Conservation (phyloP, 2,113 vertebrate genomes). For the Argyrosomus japonicus region DNA sequence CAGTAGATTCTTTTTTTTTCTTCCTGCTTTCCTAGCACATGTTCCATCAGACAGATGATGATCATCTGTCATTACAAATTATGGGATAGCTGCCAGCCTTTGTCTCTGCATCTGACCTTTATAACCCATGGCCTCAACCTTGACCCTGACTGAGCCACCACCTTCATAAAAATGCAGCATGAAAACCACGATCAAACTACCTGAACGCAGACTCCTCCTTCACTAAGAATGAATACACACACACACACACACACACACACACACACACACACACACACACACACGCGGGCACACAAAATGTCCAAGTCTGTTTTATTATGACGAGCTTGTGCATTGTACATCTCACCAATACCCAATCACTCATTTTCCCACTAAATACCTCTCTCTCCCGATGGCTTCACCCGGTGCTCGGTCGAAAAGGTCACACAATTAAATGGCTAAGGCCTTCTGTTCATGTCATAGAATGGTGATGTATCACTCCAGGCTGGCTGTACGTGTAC, state of each 20-base stretch:
- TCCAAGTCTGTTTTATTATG: conserved; percentile 76
- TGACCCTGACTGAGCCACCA: conserved; percentile 57
- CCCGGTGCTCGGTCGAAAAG: conserved; percentile 81
- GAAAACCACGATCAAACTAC: conserved; percentile 48
- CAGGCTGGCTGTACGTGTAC: conserved; percentile 83
- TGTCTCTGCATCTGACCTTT: conserved; percentile 63
- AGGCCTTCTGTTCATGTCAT: conserved; percentile 85
- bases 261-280: conserved; percentile 22
- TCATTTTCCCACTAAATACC: conserved; percentile 79
- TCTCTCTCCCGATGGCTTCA: conserved; percentile 76
- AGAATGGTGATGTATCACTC: conserved; percentile 86
- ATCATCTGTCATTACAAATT: conserved; percentile 72
- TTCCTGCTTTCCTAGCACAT: conserved; percentile 37
- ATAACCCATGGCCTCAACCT: conserved; percentile 60
- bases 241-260: conserved; percentile 27
- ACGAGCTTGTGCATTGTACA: conserved; percentile 76
- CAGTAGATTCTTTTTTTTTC: not conserved
- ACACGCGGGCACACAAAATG: conserved; percentile 17
- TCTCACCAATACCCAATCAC: conserved; percentile 78
- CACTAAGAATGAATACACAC: conserved; percentile 18
- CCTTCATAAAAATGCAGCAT: conserved; percentile 55
- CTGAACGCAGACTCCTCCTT: conserved; percentile 20
- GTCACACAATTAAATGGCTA: conserved; percentile 86
- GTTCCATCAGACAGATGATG: conserved; percentile 57
- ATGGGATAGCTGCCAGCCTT: conserved; percentile 57